Conservation (phyloP, 2,797 vertebrate genomes). For the Eremophila alpestris region DNA sequence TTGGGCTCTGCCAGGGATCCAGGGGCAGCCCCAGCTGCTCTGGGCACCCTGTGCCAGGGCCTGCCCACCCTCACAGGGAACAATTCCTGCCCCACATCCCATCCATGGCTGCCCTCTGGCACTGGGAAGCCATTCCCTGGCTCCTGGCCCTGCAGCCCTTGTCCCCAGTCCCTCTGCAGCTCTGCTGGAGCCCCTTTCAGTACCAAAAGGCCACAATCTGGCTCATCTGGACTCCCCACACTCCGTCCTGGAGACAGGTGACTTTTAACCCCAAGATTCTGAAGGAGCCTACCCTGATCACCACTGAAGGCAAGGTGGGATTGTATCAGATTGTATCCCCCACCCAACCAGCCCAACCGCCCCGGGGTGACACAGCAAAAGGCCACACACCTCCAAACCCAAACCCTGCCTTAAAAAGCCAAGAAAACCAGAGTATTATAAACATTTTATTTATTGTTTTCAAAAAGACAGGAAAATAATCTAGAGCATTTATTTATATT, state of each 20-base stretch:
- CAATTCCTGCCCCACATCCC: background rate
- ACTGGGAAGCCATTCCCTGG: background rate
- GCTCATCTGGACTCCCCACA: too few relatives aligned
- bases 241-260: rapidly evolving
- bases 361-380: background rate
- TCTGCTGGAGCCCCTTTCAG: background rate
- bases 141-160: rapidly evolving
- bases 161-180: background rate
- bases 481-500: constrained; percentile 78
- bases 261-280: background rate
- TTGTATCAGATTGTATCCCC: too few relatives aligned
- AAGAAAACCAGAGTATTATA: constrained; percentile 66
- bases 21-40: background rate
- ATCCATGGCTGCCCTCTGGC: background rate
- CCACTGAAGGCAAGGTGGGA: background rate
- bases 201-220: background rate
- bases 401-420: background rate
- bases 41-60: background rate
- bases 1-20: background rate
- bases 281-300: background rate
- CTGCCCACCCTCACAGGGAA: background rate
- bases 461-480: constrained; percentile 82
- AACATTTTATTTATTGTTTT: constrained; percentile 77
- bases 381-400: too few relatives aligned
- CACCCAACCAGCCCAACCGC: background rate